Percentiles rank a stretch among this genome's conserved stretches.
phyloP scores from a whole-genome alignment of 2,113 vertebrate genomes.

The Calypte anna region DNA sequence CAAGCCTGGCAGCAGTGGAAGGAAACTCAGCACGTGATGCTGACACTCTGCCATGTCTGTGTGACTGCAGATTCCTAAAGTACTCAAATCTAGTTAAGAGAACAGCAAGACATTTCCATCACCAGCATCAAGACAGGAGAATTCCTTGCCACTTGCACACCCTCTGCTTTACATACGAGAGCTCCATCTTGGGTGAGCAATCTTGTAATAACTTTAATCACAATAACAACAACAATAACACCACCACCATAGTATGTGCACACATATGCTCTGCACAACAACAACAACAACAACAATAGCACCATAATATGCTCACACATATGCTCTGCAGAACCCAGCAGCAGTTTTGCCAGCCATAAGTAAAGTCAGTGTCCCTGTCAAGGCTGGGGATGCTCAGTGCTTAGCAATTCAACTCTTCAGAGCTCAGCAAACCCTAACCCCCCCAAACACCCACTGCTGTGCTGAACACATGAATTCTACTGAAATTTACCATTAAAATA shows the following conservation, averaged over 20 bases:
- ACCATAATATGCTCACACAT: neutral
- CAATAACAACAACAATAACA: neutral
- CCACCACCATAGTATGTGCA: neutral
- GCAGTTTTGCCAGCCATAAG: neutral
- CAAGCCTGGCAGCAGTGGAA: slow-evolving; percentile 66
- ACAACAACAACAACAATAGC: neutral
- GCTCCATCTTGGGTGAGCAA: neutral
- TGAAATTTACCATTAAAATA: neutral
- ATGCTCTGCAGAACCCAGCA: neutral
- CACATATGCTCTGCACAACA: neutral
- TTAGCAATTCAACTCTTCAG: neutral
- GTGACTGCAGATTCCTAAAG: slow-evolving; percentile 16
- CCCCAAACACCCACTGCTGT: neutral
- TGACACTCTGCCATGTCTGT: slow-evolving; percentile 52
- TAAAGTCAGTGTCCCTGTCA: neutral
- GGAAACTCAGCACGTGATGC: slow-evolving; percentile 68
- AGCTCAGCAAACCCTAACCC: neutral
- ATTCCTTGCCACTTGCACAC: neutral
- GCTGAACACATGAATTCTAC: neutral
- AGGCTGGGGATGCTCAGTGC: neutral
- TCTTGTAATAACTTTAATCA: neutral
- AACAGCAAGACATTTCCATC: neutral
- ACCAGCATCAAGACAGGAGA: neutral
- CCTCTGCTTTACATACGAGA: neutral
- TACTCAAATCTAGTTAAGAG: slow-evolving; percentile 19